Evolutionary conservation across 2,888 invertebrate species (phyloP), one percentile per base, ranked within the genome.

Genomic region (Archaeoteleia sp.): DNA sequence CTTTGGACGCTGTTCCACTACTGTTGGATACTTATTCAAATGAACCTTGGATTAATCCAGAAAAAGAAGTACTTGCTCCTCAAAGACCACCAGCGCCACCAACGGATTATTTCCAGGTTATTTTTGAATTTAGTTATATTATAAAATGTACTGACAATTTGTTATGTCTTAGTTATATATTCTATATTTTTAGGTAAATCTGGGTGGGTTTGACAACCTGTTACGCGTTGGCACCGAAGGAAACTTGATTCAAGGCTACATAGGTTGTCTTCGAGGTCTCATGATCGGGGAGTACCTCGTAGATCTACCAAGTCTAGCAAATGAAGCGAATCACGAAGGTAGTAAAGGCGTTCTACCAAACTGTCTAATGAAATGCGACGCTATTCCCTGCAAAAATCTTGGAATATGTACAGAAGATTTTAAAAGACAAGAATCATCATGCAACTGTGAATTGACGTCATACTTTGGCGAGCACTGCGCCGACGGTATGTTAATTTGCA

Each of bases 361-460:
- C 78, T 96, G 96, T 82, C 92, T 92, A 74, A 95, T 96, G 92
- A 93, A 94, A 82, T 96, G 96, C 78, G 95, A 96, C 78, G 90
- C 91, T 0, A 90, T 92, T 46, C 96, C 96, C 0, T 96, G 96
- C 80, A 93, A 94, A 78, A 94, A 96, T 79, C 92, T 92, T 35
- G 96, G 96, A 0, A 88, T 92, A 10, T 96, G 96, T 78, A 92
- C 93, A 1, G 96, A 96, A 84, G 93, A 95, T 82, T 97, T 97
- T 83, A 91, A 91, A 8, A 91, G 92, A 67, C 94, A 94, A 76
- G 92, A 93, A 70, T 94, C 94, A 72, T 92, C 92, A 6, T 97
- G 97, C 79, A 92, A 95, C 72, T 96, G 96, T 74, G 94, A 95
- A 75, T 90, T 93, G 66, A 96, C 96, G 0, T 96, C 95, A 57